phyloP scores from a whole-genome alignment of 2,888 invertebrate genomes.

The Ochlodes sylvanus region DNA sequence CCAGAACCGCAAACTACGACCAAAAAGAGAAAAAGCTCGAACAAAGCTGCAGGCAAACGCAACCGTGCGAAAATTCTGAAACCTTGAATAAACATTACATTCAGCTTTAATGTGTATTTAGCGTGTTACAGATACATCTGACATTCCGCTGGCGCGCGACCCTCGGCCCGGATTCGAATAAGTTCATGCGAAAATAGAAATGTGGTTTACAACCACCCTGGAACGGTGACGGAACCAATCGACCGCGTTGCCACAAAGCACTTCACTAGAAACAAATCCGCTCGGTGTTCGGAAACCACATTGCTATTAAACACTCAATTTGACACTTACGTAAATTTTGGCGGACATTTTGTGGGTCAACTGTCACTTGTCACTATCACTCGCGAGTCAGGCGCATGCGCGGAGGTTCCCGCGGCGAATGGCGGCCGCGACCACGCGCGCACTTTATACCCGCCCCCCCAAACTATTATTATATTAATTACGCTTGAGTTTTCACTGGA shows the following conservation, averaged over 20 bases:
- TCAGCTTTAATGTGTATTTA: slow-evolving; percentile 15
- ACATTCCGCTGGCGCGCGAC: slow-evolving; percentile 20
- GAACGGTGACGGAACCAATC: slow-evolving; percentile 32
- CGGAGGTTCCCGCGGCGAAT: slow-evolving; percentile 78
- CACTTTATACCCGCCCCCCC: slow-evolving; percentile 80
- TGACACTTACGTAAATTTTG: slow-evolving; percentile 83
- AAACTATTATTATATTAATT: slow-evolving; percentile 79
- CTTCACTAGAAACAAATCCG: slow-evolving; percentile 52
- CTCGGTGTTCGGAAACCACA: slow-evolving; percentile 76
- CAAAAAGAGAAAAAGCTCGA: slow-evolving; percentile 33
- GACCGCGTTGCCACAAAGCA: slow-evolving; percentile 42
- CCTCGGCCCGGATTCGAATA: slow-evolving; percentile 38
- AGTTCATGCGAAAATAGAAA: slow-evolving; percentile 68
- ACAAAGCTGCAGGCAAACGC: slow-evolving; percentile 21
- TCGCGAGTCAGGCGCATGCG: slow-evolving; percentile 76
- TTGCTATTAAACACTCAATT: slow-evolving; percentile 63
- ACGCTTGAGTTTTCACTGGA: slow-evolving; percentile 75
- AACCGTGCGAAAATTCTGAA: slow-evolving; percentile 24
- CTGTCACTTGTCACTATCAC: slow-evolving; percentile 75
- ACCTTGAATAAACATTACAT: slow-evolving; percentile 22
- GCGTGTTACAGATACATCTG: slow-evolving; percentile 20
- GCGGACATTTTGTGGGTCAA: slow-evolving; percentile 73
- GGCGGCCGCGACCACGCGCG: slow-evolving; percentile 58
- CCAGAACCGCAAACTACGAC: slow-evolving; percentile 6
- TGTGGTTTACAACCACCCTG: slow-evolving; percentile 76